These are phyloP conservation scores for Crenuchus spilurus DNA, from an alignment of 2,797 vertebrate genomes.

Conservation along the genomic window DNA sequence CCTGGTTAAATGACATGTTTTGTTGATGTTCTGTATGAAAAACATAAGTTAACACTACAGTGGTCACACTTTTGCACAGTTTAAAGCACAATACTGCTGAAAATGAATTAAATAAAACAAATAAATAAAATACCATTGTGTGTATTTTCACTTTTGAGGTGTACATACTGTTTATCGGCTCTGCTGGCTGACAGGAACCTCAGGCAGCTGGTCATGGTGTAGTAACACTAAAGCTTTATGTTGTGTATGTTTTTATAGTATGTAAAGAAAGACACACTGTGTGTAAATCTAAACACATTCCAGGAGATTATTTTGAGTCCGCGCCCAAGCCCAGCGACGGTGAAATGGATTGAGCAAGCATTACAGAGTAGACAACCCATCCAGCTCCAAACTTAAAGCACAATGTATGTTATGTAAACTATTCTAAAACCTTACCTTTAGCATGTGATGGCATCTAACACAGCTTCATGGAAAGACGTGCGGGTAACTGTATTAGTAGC, in stretches of 20 bases:
- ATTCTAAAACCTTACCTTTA: slow-evolving; percentile 52
- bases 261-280: background rate
- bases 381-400: background rate
- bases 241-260: slow-evolving; percentile 41
- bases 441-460: slow-evolving; percentile 30
- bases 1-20: too few species aligned
- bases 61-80: too few species aligned
- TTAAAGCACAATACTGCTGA: too few species aligned
- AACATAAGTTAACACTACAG: too few species aligned
- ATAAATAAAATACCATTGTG: too few species aligned
- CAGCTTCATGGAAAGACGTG: slow-evolving; percentile 4
- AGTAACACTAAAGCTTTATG: background rate
- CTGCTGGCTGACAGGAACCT: background rate
- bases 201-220: background rate
- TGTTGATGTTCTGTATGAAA: too few species aligned
- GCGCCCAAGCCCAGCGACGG: slow-evolving; percentile 20
- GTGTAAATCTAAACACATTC: slow-evolving; percentile 34
- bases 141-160: too few species aligned
- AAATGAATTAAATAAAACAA: too few species aligned
- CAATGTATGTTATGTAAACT: slow-evolving; percentile 50
- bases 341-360: slow-evolving; percentile 7
- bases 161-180: background rate
- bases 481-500: slow-evolving; percentile 2
- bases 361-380: slow-evolving; percentile 7
- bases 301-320: slow-evolving; percentile 28